These are phyloP conservation scores for Amphiprion clarkii DNA, from an alignment of 2,797 vertebrate genomes.

Conservation along the genomic window DNA sequence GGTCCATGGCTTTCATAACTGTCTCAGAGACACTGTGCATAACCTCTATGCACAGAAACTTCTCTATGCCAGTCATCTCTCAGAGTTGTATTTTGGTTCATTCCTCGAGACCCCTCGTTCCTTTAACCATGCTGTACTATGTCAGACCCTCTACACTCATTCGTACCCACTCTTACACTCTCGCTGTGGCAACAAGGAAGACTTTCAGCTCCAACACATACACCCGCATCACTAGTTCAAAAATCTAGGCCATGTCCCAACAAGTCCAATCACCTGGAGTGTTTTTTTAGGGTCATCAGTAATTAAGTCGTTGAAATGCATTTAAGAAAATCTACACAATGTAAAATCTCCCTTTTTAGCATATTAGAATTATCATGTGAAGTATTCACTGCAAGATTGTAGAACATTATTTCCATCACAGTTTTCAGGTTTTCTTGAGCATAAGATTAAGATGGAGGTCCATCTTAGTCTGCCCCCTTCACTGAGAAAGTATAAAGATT, in stretches of 20 bases:
- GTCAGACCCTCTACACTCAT: conserved; percentile 54
- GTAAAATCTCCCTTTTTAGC: neutral
- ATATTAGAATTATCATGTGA: neutral
- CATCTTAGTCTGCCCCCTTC: neutral
- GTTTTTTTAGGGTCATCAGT: neutral
- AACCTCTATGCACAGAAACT: conserved; percentile 62
- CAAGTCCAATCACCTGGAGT: neutral
- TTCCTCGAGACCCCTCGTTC: conserved; percentile 48
- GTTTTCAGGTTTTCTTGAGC: neutral
- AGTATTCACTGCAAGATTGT: neutral
- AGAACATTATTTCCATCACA: neutral
- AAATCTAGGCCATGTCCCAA: neutral
- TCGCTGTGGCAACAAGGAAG: conserved; percentile 78
- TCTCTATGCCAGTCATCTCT: conserved; percentile 62
- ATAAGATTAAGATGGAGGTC: neutral
- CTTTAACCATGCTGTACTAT: conserved; percentile 58
- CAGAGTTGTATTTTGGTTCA: conserved; percentile 50
- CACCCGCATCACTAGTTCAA: neutral
- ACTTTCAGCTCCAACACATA: conserved; percentile 86
- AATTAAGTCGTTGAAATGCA: neutral
- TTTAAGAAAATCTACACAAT: neutral
- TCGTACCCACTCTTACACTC: conserved; percentile 65
- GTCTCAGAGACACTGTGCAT: conserved; percentile 74
- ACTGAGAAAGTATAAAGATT: too few relatives aligned
- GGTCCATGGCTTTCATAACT: conserved; percentile 67